Evolutionary conservation across 2,113 vertebrate species (phyloP).

Genomic region (Campylomormyrus tamandua): DNA sequence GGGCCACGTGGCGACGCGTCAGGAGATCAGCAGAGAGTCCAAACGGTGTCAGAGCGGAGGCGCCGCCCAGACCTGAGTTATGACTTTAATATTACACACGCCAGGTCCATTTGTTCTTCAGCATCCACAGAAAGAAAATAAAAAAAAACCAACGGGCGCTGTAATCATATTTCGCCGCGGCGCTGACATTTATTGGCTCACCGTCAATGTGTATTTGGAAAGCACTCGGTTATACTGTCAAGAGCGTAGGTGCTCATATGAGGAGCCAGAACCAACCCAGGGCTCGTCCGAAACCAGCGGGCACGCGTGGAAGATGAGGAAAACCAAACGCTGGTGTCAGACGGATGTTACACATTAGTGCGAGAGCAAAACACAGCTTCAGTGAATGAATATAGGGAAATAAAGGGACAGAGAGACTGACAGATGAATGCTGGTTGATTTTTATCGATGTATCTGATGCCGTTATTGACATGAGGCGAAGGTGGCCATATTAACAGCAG

Average conservation of each 20-base stretch:
- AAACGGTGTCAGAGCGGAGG: background rate
- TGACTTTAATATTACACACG: conserved; percentile 58
- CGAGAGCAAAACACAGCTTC: background rate
- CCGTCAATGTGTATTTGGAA: conserved; percentile 42
- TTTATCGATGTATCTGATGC: background rate
- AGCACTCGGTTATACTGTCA: conserved; percentile 28
- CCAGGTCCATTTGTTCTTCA: conserved; percentile 52
- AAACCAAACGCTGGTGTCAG: background rate
- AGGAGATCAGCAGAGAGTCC: background rate
- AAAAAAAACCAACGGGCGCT: conserved; percentile 14
- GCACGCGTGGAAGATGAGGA: background rate
- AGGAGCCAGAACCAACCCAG: conserved; percentile 13
- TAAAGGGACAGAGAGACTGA: background rate
- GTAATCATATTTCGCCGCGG: conserved; percentile 50
- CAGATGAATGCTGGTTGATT: background rate
- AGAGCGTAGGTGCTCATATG: conserved; percentile 22
- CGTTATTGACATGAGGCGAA: background rate
- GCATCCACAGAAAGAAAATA: conserved; percentile 39
- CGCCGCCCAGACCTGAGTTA: conserved; percentile 37
- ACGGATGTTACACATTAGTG: background rate
- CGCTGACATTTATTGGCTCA: conserved; percentile 51
- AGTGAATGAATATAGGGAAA: background rate
- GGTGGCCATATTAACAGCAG: background rate
- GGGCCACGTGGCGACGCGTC: background rate
- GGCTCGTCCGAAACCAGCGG: background rate